Evolutionary conservation across 2,888 invertebrate genomes (phyloP).

Genomic region (Amphimallon solstitiale): DNA sequence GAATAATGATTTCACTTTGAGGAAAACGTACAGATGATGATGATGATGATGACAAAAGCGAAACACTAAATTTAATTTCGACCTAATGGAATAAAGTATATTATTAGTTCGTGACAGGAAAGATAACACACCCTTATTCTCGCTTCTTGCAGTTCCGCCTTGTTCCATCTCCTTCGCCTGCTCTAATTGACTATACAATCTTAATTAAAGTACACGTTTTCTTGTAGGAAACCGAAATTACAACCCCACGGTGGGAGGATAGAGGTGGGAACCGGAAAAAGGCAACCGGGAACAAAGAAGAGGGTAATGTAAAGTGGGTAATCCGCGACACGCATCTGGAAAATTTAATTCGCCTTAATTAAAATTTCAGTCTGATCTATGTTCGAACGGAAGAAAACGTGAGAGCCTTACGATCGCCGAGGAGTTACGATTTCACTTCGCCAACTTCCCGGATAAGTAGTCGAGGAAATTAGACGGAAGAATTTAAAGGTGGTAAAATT

Average conservation of each 20-base stretch:
- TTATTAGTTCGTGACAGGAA: constrained; percentile 16
- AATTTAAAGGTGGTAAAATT: too few relatives aligned
- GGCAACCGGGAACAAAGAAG: too few relatives aligned
- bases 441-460: too few relatives aligned
- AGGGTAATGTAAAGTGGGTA: not conserved
- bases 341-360: constrained; percentile 22
- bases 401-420: too few relatives aligned
- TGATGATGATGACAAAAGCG: not conserved
- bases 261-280: too few relatives aligned
- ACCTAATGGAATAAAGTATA: constrained; percentile 18
- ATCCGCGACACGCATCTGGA: not conserved
- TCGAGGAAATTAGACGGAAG: too few relatives aligned
- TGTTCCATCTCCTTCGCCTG: not conserved
- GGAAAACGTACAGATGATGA: too few relatives aligned
- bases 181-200: constrained; percentile 11
- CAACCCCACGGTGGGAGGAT: too few relatives aligned
- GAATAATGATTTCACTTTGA: too few relatives aligned
- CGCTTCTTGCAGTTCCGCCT: too few relatives aligned
- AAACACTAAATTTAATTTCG: not conserved
- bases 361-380: constrained; percentile 19
- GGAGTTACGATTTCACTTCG: too few relatives aligned
- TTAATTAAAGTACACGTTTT: constrained; percentile 8
- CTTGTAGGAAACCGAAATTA: not conserved
- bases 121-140: not conserved
- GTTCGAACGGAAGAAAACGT: not conserved